phyloP scores from a whole-genome alignment of 2,113 vertebrate species.

The Apeltes quadracus region DNA sequence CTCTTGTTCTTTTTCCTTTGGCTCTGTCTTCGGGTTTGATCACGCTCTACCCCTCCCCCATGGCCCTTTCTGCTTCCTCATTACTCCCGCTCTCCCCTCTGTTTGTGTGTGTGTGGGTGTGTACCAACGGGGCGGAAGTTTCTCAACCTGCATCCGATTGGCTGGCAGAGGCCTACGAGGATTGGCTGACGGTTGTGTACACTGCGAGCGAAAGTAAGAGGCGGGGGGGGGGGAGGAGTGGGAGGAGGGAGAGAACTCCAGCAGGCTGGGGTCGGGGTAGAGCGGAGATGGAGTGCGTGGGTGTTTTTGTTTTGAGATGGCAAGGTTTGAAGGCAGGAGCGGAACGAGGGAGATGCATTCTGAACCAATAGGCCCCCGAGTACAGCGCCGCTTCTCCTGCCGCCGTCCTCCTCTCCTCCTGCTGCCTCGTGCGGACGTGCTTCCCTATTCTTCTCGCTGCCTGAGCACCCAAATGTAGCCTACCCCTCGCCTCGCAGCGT shows the following conservation, averaged over 20 bases:
- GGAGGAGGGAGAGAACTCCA: slow-evolving; percentile 57
- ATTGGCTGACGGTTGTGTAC: slow-evolving; percentile 68
- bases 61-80: slow-evolving; percentile 60
- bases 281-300: slow-evolving; percentile 81
- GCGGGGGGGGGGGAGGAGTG: slow-evolving; percentile 51
- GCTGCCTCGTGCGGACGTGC: slow-evolving; percentile 58
- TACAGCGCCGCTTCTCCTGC: slow-evolving; percentile 46
- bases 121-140: slow-evolving; percentile 74
- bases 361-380: slow-evolving; percentile 66
- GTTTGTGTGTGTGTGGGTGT: slow-evolving; percentile 80
- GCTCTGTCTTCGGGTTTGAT: slow-evolving; percentile 63
- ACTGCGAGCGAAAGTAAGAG: slow-evolving; percentile 66
- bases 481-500: slow-evolving; percentile 58
- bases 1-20: slow-evolving; percentile 70
- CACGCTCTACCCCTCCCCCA: slow-evolving; percentile 64
- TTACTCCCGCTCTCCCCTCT: slow-evolving; percentile 65
- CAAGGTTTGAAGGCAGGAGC: slow-evolving; percentile 78
- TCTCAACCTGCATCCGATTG: slow-evolving; percentile 68
- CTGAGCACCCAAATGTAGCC: slow-evolving; percentile 65
- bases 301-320: slow-evolving; percentile 87
- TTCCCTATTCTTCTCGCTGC: slow-evolving; percentile 57
- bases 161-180: slow-evolving; percentile 68
- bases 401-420: slow-evolving; percentile 39
- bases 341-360: slow-evolving; percentile 69
- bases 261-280: slow-evolving; percentile 80